Base-by-base conservation (phyloP, 92 coral and sea anemone genomes). In the Metridium senile region DNA sequence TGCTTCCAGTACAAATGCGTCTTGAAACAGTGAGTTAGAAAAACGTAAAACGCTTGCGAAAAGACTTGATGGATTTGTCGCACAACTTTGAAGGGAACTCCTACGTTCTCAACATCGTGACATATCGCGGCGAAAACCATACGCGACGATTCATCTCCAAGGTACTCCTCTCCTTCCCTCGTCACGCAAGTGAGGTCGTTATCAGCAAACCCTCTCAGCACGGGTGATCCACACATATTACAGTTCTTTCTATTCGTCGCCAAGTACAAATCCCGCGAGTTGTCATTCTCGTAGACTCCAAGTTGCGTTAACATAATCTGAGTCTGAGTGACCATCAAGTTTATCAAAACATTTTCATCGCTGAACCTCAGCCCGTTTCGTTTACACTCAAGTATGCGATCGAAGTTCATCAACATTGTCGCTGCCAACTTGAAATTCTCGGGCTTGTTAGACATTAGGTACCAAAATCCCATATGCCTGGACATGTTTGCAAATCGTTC, bases 391-490 rank as follows among this genome's bases (percentile, higher is more conserved):
- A 34, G 16, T n/a, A 84, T 75, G 33, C 71, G 71, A 21, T 77
- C 74, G 20, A 65, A 73, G 18, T 71, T 64, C n/a, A 76, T 81
- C 0, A 84, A 56, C 87, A 88, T 77, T 13, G 93, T 84, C 28
- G 87, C 78, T 1, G 86, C 89, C 53, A 88, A 26, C 66, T 76
- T 84, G n/a, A 69, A 58, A 67, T 88, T 82, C 11, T 49, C 52
- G 26, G 51, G 66, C 81, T 82, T 61, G 3, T 1, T 7, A 19
- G 31, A 20, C 34, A 53, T 74, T 21, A 75, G 25, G 68, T 67
- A 80, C 86, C 89, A 88, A 67, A 84, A 66, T 0, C 86, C 83
- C 77, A 84, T 87, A 70, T 88, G 89, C 31, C 78, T 23, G 3
- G 83, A 68, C 58, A 84, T 80, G 2, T 85, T 86, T 25, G 72